Conservation (phyloP, 2,797 vertebrate species). For the Hylomyscus alleni region DNA sequence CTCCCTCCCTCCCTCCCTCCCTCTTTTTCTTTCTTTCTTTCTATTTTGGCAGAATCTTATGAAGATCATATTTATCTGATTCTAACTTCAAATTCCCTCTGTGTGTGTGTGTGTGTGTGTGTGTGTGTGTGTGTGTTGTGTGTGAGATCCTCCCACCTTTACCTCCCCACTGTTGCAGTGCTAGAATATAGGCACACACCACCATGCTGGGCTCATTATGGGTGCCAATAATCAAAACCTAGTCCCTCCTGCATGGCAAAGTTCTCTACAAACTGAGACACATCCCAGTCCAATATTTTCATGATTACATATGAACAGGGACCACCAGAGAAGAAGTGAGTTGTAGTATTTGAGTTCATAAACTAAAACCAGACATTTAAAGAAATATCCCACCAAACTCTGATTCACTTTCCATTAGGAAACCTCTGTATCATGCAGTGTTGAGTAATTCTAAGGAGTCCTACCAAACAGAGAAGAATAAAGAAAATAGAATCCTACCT, state of each 20-base stretch:
- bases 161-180: not conserved
- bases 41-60: not conserved
- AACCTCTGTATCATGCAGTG: not conserved
- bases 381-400: not conserved
- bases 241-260: not conserved
- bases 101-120: not conserved
- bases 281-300: not conserved
- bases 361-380: slow-evolving; percentile 16
- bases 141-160: not conserved
- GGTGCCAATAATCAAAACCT: not conserved
- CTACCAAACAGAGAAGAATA: not conserved
- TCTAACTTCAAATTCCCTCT: not conserved
- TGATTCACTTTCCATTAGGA: slow-evolving; percentile 3
- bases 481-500: not conserved
- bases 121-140: too few relatives aligned
- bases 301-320: not conserved
- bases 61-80: not conserved
- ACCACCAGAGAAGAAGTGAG: not conserved
- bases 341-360: slow-evolving; percentile 3
- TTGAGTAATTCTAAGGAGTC: not conserved
- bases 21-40: too few relatives aligned
- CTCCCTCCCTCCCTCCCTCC: accelerated
- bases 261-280: not conserved
- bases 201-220: not conserved
- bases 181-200: not conserved